Evolutionary conservation across 2,113 vertebrate genomes (phyloP), one percentile per base, ranked within the genome.

Genomic region (Erinaceus europaeus): DNA sequence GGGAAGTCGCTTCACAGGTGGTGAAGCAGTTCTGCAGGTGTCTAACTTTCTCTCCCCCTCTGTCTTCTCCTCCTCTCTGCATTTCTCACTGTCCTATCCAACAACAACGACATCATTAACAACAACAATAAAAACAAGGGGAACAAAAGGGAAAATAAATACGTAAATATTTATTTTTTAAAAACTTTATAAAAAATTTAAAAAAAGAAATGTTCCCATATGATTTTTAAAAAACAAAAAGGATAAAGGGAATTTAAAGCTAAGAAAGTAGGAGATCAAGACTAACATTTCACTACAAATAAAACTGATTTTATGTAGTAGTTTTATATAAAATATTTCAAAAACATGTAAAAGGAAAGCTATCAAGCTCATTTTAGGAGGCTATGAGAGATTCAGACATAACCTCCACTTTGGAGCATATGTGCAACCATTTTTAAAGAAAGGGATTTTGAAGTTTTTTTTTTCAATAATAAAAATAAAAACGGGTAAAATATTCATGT

Each of bases 271-370:
- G 82, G 85, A 52, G 18, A 5, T 36, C 27, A 55, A 9, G 59
- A 71, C 44, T n/a, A 36, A 32, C 44, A 84, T 61, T 80, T 91
- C 17, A 52, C 12, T 73, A 61, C 9, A 90, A 46, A 74, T 57
- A 73, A 78, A 77, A 48, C 42, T 48, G 76, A 48, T 44, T 86
- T 57, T 36, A 78, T 44, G 12, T 9, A 64, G 73, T 17, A 55
- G 9, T 42, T 48, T 81, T 76, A 84, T 1, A 80, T 9, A 86
- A 91, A 87, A 68, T 69, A 46, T 69, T 77, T 74, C 20, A 69
- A 85, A 57, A 90, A 65, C 38, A 15, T 40, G n/a, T 57, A 53
- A 84, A 65, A 40, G 13, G n/a, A 64, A 61, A 69, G 8, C 42
- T 25, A 73, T 9, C 52, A 82, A 78, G 68, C 8, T 89, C 62